These are phyloP conservation scores for Seira ritae DNA, from an alignment of 2,888 invertebrate species.

Conservation along the genomic window DNA sequence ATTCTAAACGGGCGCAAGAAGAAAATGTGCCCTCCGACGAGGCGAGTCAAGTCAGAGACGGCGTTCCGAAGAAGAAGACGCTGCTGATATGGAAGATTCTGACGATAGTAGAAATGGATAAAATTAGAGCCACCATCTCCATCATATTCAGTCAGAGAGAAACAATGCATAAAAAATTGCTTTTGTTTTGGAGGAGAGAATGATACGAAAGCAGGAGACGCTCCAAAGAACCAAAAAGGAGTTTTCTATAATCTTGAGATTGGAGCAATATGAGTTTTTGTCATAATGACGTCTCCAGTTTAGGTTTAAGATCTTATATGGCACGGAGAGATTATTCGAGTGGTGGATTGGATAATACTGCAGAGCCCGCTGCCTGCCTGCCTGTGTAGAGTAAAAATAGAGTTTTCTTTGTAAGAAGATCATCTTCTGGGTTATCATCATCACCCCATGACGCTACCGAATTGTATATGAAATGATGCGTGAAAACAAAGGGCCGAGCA, in stretches of 20 bases:
- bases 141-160: conserved; percentile 35
- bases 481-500: conserved; percentile 69
- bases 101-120: conserved; percentile 56
- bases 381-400: conserved; percentile 32
- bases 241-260: conserved; percentile 1
- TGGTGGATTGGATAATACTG: background rate
- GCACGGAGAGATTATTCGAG: background rate
- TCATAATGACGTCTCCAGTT: conserved; percentile 31
- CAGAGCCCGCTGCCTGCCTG: background rate
- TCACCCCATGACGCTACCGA: conserved; percentile 72
- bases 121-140: conserved; percentile 63
- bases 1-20: background rate
- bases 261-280: conserved; percentile 18
- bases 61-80: background rate
- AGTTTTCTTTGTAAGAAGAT: conserved; percentile 49
- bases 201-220: background rate
- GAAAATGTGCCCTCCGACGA: conserved; percentile 2
- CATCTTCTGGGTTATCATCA: conserved; percentile 61
- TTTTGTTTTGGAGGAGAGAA: background rate
- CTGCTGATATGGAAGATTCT: conserved; percentile 4
- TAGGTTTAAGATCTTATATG: background rate
- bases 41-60: background rate
- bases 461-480: conserved; percentile 71
- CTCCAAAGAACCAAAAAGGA: conserved; percentile 19
- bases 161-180: conserved; percentile 44